Evolutionary conservation across 2,797 vertebrate species (phyloP).

Genomic region (Manis javanica): DNA sequence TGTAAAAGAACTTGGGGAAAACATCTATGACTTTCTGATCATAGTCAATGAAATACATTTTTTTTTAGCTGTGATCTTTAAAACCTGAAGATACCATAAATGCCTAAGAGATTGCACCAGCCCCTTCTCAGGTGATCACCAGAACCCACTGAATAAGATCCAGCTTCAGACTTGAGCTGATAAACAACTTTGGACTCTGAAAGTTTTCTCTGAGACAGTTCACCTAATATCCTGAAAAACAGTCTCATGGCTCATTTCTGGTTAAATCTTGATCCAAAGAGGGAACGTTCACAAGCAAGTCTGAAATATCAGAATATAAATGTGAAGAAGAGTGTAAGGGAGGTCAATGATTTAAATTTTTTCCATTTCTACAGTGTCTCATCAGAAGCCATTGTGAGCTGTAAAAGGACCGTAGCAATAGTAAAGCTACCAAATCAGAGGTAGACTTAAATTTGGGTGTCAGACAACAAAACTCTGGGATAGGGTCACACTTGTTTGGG

Average conservation of each 20-base stretch:
- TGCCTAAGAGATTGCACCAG: background rate
- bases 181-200: background rate
- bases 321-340: background rate
- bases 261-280: background rate
- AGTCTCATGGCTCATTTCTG: background rate
- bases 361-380: background rate
- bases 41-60: background rate
- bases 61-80: background rate
- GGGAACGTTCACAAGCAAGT: background rate
- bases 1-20: background rate
- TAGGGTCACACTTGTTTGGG: background rate
- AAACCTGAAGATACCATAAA: background rate
- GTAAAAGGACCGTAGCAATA: background rate
- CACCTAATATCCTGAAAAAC: background rate
- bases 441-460: background rate
- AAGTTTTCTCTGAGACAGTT: background rate
- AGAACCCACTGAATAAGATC: background rate
- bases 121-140: background rate
- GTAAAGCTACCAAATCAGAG: background rate
- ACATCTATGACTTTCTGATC: background rate
- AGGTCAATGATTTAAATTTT: background rate
- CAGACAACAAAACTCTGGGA: background rate
- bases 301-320: constrained; percentile 16
- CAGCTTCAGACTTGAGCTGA: background rate
- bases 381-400: background rate